phyloP scores from a whole-genome alignment of 2,113 vertebrate genomes.

The Tringa solitaria region DNA sequence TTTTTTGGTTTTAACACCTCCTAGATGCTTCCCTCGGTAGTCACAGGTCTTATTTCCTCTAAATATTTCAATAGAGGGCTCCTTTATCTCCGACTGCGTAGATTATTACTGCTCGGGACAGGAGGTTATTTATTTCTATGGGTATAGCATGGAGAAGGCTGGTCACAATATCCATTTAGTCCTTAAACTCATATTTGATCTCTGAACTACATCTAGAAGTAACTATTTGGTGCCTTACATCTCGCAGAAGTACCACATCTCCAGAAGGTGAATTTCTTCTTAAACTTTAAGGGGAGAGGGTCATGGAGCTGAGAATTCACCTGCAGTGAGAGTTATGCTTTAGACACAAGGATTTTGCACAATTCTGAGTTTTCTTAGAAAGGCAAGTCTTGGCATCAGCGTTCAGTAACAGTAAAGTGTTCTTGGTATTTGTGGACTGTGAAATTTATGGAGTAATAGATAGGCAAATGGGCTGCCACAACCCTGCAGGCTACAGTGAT shows the following conservation, averaged over 20 bases:
- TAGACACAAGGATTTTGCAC: not conserved
- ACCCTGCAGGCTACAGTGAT: not conserved
- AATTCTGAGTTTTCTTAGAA: not conserved
- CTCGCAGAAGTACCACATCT: not conserved
- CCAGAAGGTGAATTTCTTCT: not conserved
- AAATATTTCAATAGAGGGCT: not conserved
- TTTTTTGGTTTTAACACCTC: not conserved
- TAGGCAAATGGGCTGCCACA: not conserved
- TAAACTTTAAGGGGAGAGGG: not conserved
- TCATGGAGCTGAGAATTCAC: not conserved
- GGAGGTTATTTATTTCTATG: not conserved
- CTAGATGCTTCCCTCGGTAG: not conserved
- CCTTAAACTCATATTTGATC: not conserved
- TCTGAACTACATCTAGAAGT: not conserved
- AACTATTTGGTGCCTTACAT: not conserved
- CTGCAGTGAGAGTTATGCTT: not conserved
- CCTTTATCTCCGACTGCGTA: fast-evolving
- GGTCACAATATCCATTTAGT: not conserved
- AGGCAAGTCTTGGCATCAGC: not conserved
- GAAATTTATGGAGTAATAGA: not conserved
- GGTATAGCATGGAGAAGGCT: fast-evolving
- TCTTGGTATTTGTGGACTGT: not conserved
- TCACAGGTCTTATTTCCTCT: not conserved
- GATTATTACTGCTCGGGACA: not conserved
- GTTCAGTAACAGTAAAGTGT: not conserved